phyloP scores from a whole-genome alignment of 2,797 vertebrate genomes.

The Vireo griseus region DNA sequence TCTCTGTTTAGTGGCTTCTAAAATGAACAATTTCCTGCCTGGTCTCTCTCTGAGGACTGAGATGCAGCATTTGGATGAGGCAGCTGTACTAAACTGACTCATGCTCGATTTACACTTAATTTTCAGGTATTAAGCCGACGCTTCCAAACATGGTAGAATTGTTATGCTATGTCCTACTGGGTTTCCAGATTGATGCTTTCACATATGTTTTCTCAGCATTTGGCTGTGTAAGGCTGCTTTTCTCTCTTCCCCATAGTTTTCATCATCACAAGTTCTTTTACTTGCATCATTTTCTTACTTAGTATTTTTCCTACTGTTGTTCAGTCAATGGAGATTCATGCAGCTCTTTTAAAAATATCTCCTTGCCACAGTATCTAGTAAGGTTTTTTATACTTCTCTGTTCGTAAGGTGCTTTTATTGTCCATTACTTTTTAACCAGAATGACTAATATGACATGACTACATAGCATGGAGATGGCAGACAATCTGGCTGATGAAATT shows the following conservation, averaged over 20 bases:
- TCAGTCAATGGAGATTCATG: not conserved
- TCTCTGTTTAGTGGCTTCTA: not conserved
- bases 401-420: not conserved
- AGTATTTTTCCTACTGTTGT: not conserved
- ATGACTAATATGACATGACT: not conserved
- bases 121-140: not conserved
- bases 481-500: not conserved
- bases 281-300: not conserved
- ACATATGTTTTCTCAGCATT: not conserved
- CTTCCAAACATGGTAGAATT: not conserved
- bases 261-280: not conserved
- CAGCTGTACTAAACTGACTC: not conserved
- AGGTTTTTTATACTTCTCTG: not conserved
- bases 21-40: not conserved
- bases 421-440: not conserved
- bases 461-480: not conserved
- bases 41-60: not conserved
- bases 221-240: not conserved
- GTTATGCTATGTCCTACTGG: not conserved
- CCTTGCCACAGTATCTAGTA: not conserved
- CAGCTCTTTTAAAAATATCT: not conserved
- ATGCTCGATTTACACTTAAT: not conserved
- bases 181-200: not conserved
- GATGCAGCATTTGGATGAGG: not conserved
- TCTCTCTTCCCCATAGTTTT: not conserved